Evolutionary conservation across 2,113 vertebrate genomes (phyloP).

Genomic region (Lucifuga dentata): DNA sequence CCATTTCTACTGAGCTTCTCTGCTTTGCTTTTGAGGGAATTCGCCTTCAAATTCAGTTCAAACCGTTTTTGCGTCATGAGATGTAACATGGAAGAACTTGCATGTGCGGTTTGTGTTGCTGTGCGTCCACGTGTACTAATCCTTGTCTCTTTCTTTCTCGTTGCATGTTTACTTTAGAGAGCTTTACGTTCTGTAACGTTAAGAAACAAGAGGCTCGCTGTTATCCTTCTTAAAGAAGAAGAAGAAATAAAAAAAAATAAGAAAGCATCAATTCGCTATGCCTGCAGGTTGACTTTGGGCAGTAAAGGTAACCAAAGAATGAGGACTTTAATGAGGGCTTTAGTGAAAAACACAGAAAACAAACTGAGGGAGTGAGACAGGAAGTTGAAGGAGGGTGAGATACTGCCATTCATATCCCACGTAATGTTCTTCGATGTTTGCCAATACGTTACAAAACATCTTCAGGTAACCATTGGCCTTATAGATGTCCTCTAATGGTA

Average conservation of each 20-base stretch:
- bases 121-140: constrained; percentile 77
- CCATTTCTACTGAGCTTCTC: constrained; percentile 38
- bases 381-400: constrained; percentile 79
- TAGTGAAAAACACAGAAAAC: constrained; percentile 55
- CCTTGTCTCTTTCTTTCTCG: constrained; percentile 55
- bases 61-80: constrained; percentile 42
- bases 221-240: constrained; percentile 51
- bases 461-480: constrained; percentile 98
- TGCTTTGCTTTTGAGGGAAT: constrained; percentile 38
- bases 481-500: constrained; percentile 89
- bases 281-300: constrained; percentile 82
- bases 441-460: constrained; percentile 87
- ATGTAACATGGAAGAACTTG: constrained; percentile 71
- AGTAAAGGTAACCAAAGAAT: constrained; percentile 86
- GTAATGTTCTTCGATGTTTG: constrained; percentile 87
- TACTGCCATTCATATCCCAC: constrained; percentile 86
- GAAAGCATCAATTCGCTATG: constrained; percentile 65
- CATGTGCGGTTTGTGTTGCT: constrained; percentile 84
- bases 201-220: constrained; percentile 55
- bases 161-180: constrained; percentile 79
- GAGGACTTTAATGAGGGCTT: constrained; percentile 71
- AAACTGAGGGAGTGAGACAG: constrained; percentile 55
- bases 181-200: constrained; percentile 63
- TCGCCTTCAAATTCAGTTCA: constrained; percentile 48
- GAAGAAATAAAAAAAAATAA: constrained; percentile 31